Conservation (phyloP, 2,113 vertebrate species). For the Gambusia holbrooki region DNA sequence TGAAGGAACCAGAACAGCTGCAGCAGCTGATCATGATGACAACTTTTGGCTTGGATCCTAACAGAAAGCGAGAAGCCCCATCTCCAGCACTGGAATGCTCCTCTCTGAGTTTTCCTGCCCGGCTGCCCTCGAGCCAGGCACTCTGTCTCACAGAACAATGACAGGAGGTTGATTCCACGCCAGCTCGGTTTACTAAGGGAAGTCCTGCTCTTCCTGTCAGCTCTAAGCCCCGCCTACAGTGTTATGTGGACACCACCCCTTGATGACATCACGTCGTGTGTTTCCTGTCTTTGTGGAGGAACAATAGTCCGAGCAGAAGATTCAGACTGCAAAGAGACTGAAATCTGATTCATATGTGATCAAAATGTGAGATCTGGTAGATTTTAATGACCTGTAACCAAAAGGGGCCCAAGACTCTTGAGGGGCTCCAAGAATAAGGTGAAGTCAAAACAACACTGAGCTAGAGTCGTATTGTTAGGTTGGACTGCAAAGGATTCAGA, state of each 20-base stretch:
- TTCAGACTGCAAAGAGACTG: background rate
- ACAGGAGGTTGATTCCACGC: slow-evolving; percentile 51
- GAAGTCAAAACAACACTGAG: too few relatives aligned
- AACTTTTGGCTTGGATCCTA: background rate
- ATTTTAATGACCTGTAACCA: background rate
- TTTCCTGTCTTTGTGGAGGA: slow-evolving; percentile 61
- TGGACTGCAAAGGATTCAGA: too few relatives aligned
- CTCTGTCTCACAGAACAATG: slow-evolving; percentile 47
- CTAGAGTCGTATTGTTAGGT: too few relatives aligned
- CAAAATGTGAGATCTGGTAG: background rate
- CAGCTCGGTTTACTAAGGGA: slow-evolving; percentile 61
- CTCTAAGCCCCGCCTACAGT: slow-evolving; percentile 17
- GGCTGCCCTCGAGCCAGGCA: slow-evolving; percentile 12
- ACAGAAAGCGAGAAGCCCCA: background rate
- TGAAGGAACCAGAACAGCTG: background rate
- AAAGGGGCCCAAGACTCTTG: background rate
- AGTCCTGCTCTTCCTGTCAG: slow-evolving; percentile 60
- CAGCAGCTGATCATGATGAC: background rate
- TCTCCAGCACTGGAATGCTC: background rate
- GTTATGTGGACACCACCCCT: slow-evolving; percentile 8
- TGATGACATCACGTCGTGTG: slow-evolving; percentile 34
- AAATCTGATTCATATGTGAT: too few relatives aligned
- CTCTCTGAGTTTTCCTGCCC: background rate
- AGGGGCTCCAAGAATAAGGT: too few relatives aligned
- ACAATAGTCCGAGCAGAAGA: slow-evolving; percentile 15